Percentiles rank a stretch among this genome's conserved stretches.
phyloP scores from a whole-genome alignment of 2,888 invertebrate genomes.

The Melanargia galathea region DNA sequence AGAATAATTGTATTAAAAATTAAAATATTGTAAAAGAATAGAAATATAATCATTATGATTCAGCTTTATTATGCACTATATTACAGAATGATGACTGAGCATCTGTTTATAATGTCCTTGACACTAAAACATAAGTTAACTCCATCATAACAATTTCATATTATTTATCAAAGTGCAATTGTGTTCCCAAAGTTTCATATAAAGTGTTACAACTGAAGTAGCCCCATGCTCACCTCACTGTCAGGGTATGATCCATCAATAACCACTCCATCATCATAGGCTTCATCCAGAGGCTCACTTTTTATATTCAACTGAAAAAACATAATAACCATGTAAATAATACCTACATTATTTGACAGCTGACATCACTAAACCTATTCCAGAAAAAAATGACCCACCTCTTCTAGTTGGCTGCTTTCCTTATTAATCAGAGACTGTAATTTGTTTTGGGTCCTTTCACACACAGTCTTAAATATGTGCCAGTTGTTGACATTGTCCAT shows the following conservation, averaged over 20 bases:
- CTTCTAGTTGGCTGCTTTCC: conserved; percentile 79
- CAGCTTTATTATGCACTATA: conserved; percentile 1
- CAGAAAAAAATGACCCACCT: conserved; percentile 64
- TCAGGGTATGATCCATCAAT: conserved; percentile 77
- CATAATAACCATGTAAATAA: conserved; percentile 46
- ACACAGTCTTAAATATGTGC: conserved; percentile 85
- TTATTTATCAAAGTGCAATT: conserved; percentile 18
- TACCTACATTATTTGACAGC: conserved; percentile 45
- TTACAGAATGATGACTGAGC: conserved; percentile 42
- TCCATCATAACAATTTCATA: conserved; percentile 27
- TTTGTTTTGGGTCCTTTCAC: conserved; percentile 85
- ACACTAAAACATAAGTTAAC: conserved; percentile 51
- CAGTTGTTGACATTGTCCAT: conserved; percentile 85
- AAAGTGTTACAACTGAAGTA: conserved; percentile 4
- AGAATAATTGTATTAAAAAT: background rate
- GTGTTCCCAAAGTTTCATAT: conserved; percentile 13
- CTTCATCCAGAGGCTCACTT: conserved; percentile 81
- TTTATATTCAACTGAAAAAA: conserved; percentile 81
- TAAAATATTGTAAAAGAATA: background rate
- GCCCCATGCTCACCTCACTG: conserved; percentile 65
- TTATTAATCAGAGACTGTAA: conserved; percentile 82
- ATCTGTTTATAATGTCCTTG: conserved; percentile 65
- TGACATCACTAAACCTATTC: conserved; percentile 57
- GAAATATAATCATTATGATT: background rate
- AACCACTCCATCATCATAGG: conserved; percentile 79